phyloP scores from a whole-genome alignment of 2,888 invertebrate genomes.

The Monopis laevigella region DNA sequence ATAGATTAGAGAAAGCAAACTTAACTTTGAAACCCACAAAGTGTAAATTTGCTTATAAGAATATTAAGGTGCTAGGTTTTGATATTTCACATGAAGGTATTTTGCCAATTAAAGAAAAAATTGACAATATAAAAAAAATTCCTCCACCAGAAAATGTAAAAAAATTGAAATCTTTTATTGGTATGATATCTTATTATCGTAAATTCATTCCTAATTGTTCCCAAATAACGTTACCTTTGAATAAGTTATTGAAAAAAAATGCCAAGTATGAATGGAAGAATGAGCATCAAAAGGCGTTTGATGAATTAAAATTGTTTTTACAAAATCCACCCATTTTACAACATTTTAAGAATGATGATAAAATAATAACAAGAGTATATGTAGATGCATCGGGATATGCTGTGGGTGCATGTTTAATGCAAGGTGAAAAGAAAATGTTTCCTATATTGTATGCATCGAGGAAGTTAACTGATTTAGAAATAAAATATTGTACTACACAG shows the following conservation, averaged over 20 bases:
- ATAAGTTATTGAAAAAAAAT: not conserved
- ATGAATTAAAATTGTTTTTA: not conserved
- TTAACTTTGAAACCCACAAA: not conserved
- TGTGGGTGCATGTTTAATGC: no score
- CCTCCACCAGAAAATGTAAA: not conserved
- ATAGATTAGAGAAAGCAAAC: not conserved
- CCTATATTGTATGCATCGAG: not conserved
- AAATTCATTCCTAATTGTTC: no score
- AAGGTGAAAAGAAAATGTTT: no score
- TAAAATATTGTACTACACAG: no score
- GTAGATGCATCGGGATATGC: no score
- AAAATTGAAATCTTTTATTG: not conserved
- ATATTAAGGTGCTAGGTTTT: no score
- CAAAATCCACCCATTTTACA: not conserved
- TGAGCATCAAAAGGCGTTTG: not conserved
- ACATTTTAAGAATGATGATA: not conserved
- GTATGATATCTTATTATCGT: not conserved
- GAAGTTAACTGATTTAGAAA: not conserved
- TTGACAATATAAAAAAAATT: not conserved
- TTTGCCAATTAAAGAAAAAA: no score
- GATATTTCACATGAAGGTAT: no score
- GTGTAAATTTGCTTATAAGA: not conserved
- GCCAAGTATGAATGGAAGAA: not conserved
- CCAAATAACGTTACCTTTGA: not conserved
- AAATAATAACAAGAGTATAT: not conserved